Base-by-base conservation (phyloP, 2,113 vertebrate genomes). In the Campylorhamphus procurvoides region DNA sequence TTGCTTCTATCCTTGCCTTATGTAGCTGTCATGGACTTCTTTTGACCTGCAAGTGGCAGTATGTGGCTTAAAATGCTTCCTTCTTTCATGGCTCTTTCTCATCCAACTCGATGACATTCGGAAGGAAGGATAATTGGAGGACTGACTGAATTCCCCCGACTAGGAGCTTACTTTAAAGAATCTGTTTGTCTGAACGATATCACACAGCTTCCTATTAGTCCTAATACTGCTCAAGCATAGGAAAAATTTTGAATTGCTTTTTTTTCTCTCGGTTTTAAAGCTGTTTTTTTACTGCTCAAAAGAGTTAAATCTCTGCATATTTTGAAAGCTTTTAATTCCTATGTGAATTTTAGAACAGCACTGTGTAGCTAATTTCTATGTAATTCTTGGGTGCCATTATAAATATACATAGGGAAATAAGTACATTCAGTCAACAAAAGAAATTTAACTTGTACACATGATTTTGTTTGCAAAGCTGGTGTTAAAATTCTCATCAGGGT, bases 31-130 rank as follows among this genome's bases (percentile, higher is more conserved):
- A 33, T 18, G 58, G 74, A 31, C 75, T 58, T n/a, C 27, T 18
- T 96, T 71, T 94, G 95, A 91, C 96, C 96, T 96, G 96, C 78
- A 94, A 96, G 96, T 91, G 96, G 96, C 96, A 96, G 96, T 94
- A 91, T 91, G 67, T 60, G 84, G 92, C 94, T 96, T 93, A n/a
- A 94, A 96, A 97, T 95, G 27, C 55, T 69, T 44, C 52, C 22
- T 69, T 28, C 40, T 75, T 59, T 47, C n/a, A 1, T 2, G 22
- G 37, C 11, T 40, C 18, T 22, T 46, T 60, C 46, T 64, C n/a
- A 16, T 35, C 14, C 59, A 58, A 27, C 55, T 87, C 5, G 2
- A 8, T 66, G 81, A 31, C 18, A 49, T 50, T 66, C 0, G 1
- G 25, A 71, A 27, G 33, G 44, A 87, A 66, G 37, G 69, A 39